These are phyloP conservation scores for Mastomys natalensis DNA, from an alignment of 2,113 vertebrate species.

Conservation along the genomic window DNA sequence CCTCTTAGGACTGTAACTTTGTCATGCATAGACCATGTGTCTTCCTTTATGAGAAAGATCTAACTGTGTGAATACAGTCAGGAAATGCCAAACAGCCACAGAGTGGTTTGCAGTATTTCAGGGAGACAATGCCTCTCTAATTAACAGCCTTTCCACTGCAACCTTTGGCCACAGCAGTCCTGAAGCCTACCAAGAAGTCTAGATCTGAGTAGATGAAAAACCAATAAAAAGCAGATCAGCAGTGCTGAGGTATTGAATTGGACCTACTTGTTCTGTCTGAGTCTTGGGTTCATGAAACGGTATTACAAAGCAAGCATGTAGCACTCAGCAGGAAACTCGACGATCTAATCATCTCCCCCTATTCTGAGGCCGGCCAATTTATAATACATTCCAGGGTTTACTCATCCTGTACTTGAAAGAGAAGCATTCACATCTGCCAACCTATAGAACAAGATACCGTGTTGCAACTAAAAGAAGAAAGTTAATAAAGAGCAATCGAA, in stretches of 20 bases:
- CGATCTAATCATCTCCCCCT: slow-evolving; percentile 86
- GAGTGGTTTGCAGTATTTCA: slow-evolving; percentile 45
- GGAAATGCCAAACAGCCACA: slow-evolving; percentile 30
- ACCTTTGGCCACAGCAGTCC: slow-evolving; percentile 73
- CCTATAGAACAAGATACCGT: slow-evolving; percentile 69
- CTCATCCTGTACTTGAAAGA: slow-evolving; percentile 83
- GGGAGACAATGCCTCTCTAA: slow-evolving; percentile 83
- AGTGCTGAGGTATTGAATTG: slow-evolving; percentile 84
- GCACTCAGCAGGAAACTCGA: slow-evolving; percentile 85
- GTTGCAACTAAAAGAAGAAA: slow-evolving; percentile 52
- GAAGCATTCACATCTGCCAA: slow-evolving; percentile 68
- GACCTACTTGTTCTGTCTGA: slow-evolving; percentile 87
- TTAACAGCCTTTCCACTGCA: slow-evolving; percentile 80
- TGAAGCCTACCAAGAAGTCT: slow-evolving; percentile 75
- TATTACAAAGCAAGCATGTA: slow-evolving; percentile 86
- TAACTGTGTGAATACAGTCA: slow-evolving; percentile 61
- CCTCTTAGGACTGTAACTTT: slow-evolving; percentile 76
- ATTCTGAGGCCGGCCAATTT: slow-evolving; percentile 83
- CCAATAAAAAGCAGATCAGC: slow-evolving; percentile 90
- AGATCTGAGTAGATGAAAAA: slow-evolving; percentile 88
- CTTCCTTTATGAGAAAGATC: slow-evolving; percentile 60
- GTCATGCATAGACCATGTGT: slow-evolving; percentile 62
- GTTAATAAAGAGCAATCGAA: slow-evolving; percentile 28
- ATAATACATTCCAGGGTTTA: slow-evolving; percentile 83
- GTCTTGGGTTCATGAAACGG: slow-evolving; percentile 85